Percentiles rank a stretch among this genome's conserved stretches.
Evolutionary conservation across 1,140 invertebrate genomes (phyloP).

Genomic region (Trichogramma pretiosum): DNA sequence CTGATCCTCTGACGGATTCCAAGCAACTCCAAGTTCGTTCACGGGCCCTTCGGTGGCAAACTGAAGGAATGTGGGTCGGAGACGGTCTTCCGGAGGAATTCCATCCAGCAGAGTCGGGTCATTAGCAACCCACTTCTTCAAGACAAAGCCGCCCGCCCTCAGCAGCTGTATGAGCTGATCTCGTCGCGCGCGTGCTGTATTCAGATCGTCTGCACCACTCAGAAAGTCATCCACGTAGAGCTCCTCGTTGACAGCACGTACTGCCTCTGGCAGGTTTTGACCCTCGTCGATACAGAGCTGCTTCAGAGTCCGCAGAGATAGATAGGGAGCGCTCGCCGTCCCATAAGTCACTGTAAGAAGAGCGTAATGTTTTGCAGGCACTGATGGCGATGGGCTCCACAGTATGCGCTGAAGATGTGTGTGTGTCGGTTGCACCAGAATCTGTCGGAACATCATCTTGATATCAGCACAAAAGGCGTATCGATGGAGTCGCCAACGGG

Average conservation of each 20-base stretch:
- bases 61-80: not conserved
- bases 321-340: not conserved
- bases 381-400: not conserved
- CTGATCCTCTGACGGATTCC: not conserved
- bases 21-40: not conserved
- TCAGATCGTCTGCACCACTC: not conserved
- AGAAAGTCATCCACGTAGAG: conserved; percentile 9
- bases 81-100: not conserved
- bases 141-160: conserved; percentile 12
- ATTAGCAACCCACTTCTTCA: conserved; percentile 14
- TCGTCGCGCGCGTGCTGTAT: not conserved
- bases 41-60: not conserved
- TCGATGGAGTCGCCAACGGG: conserved; percentile 1
- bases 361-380: not conserved
- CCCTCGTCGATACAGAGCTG: not conserved
- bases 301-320: too few relatives aligned
- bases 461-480: not conserved
- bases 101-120: not conserved
- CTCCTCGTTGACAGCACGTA: not conserved
- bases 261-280: not conserved
- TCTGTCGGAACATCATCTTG: conserved; percentile 1
- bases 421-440: not conserved
- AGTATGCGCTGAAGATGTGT: conserved; percentile 1
- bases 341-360: not conserved
- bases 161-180: not conserved